Evolutionary conservation across 2,113 vertebrate species (phyloP).

Genomic region (Diglossa brunneiventris): DNA sequence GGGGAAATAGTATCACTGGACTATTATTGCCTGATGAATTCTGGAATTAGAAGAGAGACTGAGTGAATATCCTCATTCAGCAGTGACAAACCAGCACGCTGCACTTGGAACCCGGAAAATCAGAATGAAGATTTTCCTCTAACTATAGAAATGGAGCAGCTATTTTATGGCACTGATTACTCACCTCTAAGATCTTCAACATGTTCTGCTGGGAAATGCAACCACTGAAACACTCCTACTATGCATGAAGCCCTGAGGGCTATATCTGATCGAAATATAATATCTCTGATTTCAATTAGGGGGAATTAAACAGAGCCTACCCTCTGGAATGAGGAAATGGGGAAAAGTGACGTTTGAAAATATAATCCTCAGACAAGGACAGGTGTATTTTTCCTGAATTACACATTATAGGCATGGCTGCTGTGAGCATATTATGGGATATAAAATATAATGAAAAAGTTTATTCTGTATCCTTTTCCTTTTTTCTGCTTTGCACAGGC

Average conservation of each 20-base stretch:
- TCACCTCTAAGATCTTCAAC: background rate
- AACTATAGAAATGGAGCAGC: background rate
- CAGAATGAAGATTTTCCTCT: background rate
- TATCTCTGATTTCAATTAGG: background rate
- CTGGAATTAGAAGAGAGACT: background rate
- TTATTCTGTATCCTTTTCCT: background rate
- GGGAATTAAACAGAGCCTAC: background rate
- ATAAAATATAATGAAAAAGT: background rate
- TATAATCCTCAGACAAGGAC: background rate
- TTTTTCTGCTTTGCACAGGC: background rate
- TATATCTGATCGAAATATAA: background rate
- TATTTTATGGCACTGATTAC: background rate
- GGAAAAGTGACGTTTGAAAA: background rate
- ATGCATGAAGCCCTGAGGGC: background rate
- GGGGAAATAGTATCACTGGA: background rate
- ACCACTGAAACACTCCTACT: background rate
- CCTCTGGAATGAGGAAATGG: background rate
- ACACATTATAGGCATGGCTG: background rate
- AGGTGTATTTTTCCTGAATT: background rate
- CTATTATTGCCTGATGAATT: background rate
- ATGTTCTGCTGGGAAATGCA: background rate
- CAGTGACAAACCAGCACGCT: background rate
- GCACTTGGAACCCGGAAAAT: background rate
- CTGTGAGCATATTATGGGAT: background rate
- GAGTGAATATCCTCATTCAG: background rate